Conservation (phyloP, 2,797 vertebrate genomes). For the Hoplostethus mediterraneus region DNA sequence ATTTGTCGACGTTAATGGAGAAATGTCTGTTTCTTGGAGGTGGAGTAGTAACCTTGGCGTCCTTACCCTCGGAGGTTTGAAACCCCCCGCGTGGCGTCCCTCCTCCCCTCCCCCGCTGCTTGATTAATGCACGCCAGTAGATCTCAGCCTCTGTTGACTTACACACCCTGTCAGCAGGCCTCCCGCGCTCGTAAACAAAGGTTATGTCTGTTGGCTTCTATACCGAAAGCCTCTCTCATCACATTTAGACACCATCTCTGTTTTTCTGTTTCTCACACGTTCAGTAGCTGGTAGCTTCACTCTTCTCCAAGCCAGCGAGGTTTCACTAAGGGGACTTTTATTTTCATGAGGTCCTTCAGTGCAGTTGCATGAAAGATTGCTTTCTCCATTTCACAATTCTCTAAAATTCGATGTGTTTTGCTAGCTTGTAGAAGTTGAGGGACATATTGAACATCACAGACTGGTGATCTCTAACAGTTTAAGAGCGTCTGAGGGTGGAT, state of each 20-base stretch:
- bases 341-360: too few relatives aligned
- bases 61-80: constrained; percentile 35
- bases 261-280: constrained; percentile 3
- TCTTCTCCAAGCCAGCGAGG: too few relatives aligned
- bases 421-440: too few relatives aligned
- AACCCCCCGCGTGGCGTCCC: constrained; percentile 56
- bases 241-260: constrained; percentile 41
- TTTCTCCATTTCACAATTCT: too few relatives aligned
- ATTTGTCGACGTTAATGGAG: constrained; percentile 48
- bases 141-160: constrained; percentile 76
- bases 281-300: neutral
- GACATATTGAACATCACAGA: too few relatives aligned
- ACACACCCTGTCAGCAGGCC: constrained; percentile 71
- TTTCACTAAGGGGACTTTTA: constrained; percentile 1
- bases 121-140: constrained; percentile 75
- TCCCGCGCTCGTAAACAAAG: constrained; percentile 77
- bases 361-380: too few relatives aligned
- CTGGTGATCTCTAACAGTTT: too few relatives aligned
- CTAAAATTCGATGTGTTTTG: too few relatives aligned
- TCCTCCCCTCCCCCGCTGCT: constrained; percentile 46
- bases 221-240: constrained; percentile 38
- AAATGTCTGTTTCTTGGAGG: constrained; percentile 40
- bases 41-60: constrained; percentile 68
- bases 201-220: constrained; percentile 66
- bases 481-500: too few relatives aligned